phyloP scores from a whole-genome alignment of 2,797 vertebrate genomes.

The Poeciliopsis turneri region DNA sequence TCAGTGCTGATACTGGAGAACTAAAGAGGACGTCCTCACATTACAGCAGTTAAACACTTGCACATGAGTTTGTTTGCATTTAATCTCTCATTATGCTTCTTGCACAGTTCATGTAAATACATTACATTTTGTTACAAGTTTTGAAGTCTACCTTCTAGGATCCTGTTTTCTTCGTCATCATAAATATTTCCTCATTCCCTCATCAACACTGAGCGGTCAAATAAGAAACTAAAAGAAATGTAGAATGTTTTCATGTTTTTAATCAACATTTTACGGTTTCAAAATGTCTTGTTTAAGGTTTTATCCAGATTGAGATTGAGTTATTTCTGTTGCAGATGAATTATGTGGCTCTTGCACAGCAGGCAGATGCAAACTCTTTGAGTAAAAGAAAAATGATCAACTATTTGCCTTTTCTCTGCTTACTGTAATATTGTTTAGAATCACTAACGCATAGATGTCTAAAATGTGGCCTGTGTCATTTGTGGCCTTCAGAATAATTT shows the following conservation, averaged over 20 bases:
- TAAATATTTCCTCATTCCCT: background rate
- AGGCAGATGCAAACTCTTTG: background rate
- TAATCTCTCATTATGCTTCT: background rate
- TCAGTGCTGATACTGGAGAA: conserved; percentile 5
- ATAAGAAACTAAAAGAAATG: background rate
- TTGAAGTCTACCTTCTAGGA: background rate
- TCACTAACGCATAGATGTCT: background rate
- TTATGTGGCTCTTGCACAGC: background rate
- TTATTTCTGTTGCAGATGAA: background rate
- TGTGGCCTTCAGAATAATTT: background rate
- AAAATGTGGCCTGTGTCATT: background rate
- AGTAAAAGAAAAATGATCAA: background rate
- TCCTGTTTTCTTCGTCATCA: background rate
- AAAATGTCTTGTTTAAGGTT: background rate
- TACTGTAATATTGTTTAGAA: background rate
- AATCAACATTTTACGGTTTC: background rate
- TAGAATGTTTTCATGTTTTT: background rate
- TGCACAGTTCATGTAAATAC: background rate
- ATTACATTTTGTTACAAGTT: background rate
- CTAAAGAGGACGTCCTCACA: background rate
- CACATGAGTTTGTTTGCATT: background rate
- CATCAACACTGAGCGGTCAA: background rate
- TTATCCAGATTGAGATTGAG: background rate
- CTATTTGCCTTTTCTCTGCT: background rate
- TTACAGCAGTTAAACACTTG: background rate